Percentiles rank a stretch among this genome's conserved stretches.
These are phyloP conservation scores for Folsomia candida DNA, from an alignment of 2,888 invertebrate species.

Conservation along the genomic window DNA sequence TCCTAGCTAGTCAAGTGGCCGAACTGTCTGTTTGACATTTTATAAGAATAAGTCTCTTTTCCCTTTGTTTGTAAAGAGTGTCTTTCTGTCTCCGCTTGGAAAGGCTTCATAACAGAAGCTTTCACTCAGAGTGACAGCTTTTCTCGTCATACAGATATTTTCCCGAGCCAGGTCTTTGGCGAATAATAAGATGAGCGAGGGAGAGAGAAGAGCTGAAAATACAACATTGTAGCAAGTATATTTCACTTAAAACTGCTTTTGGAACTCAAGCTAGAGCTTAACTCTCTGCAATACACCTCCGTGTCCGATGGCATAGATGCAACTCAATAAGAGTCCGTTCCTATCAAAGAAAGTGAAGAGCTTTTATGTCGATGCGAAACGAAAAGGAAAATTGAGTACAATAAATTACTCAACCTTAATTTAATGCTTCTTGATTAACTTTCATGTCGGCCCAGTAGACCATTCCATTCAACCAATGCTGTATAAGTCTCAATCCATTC, in stretches of 20 bases:
- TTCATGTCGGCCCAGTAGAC: too few relatives aligned
- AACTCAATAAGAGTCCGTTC: too few relatives aligned
- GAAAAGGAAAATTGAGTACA: background rate
- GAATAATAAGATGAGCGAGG: constrained; percentile 4
- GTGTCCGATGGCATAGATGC: background rate
- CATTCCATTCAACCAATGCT: too few relatives aligned
- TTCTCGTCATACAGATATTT: constrained; percentile 35
- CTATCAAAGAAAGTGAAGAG: background rate
- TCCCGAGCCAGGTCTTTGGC: background rate
- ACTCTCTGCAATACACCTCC: background rate
- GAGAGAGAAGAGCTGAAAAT: constrained; percentile 11
- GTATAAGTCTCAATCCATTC: too few relatives aligned
- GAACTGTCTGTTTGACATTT: constrained; percentile 12
- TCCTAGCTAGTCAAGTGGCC: constrained; percentile 1
- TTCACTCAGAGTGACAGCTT: constrained; percentile 32
- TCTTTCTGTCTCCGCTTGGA: constrained; percentile 13
- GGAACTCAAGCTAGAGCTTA: constrained; percentile 4
- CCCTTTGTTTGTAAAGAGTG: constrained; percentile 17
- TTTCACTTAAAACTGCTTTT: constrained; percentile 23
- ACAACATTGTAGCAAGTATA: constrained; percentile 9
- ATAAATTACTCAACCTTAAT: constrained; percentile 2
- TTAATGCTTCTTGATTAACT: background rate
- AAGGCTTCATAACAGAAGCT: constrained; percentile 22
- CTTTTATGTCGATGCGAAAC: background rate
- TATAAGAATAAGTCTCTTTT: constrained; percentile 14